phyloP scores from a whole-genome alignment of 64 coral and sea anemone genomes.

The Porites lutea region DNA sequence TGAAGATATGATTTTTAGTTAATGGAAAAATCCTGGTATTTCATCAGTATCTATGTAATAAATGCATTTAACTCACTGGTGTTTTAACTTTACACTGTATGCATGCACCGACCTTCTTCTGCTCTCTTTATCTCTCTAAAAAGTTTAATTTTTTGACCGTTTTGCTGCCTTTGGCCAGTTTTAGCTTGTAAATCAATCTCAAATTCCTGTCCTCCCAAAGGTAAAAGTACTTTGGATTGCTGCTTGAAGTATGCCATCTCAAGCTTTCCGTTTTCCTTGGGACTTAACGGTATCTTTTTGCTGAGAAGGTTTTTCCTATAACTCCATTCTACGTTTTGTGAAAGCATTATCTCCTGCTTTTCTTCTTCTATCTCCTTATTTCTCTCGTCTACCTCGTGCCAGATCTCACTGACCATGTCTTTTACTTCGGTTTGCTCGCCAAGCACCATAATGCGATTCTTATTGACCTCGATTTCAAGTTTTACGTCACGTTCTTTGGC shows the following conservation, averaged over 20 bases:
- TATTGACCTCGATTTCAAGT: conserved; percentile 40
- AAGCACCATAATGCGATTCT: conserved; percentile 48
- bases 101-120: background rate
- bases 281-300: background rate
- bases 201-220: conserved; percentile 11
- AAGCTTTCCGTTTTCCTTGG: background rate
- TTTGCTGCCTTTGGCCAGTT: background rate
- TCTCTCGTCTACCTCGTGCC: conserved; percentile 43
- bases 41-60: too few species aligned
- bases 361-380: conserved; percentile 18
- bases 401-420: conserved; percentile 47
- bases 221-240: background rate
- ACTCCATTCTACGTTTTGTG: conserved; percentile 27
- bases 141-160: background rate
- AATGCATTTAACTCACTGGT: too few species aligned
- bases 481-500: conserved; percentile 43
- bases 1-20: conserved; percentile 32
- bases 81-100: background rate
- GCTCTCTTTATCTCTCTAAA: conserved; percentile 1
- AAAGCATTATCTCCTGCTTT: background rate
- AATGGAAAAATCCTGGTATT: background rate
- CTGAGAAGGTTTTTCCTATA: background rate
- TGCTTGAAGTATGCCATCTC: conserved; percentile 1
- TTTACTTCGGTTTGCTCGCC: conserved; percentile 55
- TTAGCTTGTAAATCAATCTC: conserved; percentile 18